Conservation (phyloP, 2,113 vertebrate genomes). For the Stigmatopora argus region DNA sequence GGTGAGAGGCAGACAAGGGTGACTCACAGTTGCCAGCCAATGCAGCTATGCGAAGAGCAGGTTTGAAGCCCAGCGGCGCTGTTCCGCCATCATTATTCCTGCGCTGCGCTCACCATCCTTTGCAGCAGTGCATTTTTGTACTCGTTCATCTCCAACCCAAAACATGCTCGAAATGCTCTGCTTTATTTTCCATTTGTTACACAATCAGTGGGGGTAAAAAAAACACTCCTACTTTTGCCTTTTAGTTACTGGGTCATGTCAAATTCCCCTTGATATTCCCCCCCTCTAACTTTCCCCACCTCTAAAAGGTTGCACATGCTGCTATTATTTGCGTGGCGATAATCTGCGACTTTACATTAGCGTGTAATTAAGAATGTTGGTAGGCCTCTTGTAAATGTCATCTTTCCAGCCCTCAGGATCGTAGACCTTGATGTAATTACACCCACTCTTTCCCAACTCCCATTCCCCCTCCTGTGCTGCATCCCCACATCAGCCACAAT, state of each 20-base stretch:
- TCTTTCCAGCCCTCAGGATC: constrained; percentile 35
- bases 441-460: constrained; percentile 30
- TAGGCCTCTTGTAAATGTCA: constrained; percentile 62
- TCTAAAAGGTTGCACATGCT: constrained; percentile 43
- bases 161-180: constrained; percentile 26
- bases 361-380: constrained; percentile 49
- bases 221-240: no score
- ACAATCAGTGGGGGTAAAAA: no score
- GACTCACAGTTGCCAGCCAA: constrained; percentile 13
- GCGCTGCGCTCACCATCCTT: constrained; percentile 23
- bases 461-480: background rate
- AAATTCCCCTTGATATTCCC: constrained; percentile 30
- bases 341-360: constrained; percentile 43
- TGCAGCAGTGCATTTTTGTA: constrained; percentile 53
- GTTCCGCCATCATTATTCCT: constrained; percentile 37
- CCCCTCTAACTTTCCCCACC: constrained; percentile 14
- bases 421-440: constrained; percentile 55
- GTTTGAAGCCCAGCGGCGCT: constrained; percentile 31
- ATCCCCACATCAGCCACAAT: background rate
- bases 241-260: constrained; percentile 10
- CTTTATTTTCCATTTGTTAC: constrained; percentile 7
- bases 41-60: constrained; percentile 22
- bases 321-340: constrained; percentile 32
- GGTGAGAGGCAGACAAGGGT: constrained; percentile 1
- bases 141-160: constrained; percentile 39